Base-by-base conservation (phyloP, 2,888 invertebrate genomes). In the Acleris emargana region DNA sequence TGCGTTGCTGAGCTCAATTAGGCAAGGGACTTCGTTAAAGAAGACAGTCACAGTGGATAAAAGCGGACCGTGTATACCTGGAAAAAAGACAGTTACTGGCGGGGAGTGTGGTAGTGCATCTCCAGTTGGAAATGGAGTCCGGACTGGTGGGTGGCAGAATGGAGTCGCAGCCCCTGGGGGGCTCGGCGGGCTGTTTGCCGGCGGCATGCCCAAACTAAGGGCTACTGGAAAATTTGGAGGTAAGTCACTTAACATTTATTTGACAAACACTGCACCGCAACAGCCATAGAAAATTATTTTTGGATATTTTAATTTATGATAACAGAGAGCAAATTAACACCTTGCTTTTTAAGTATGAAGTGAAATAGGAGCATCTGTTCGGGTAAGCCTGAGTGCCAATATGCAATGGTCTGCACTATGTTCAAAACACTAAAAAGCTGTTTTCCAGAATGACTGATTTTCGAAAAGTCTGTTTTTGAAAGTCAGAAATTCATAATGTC, bases 1-100 rank as follows among this genome's bases (percentile, higher is more conserved):
- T 76, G 95, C 96, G 54, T 91, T 98, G 67, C 90, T 98, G 51
- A 95, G 95, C 78, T 97, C 97, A 13, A 98, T 98, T 76, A 95
- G 97, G 76, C 95, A 96, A 83, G 98, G 98, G 64, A 89, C 95
- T 59, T 94, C 94, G 76, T 89, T 98, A 72, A 97, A 97, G 86
- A 98, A 97, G 89, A 94, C 97, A 61, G 95, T 95, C 0, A 98
- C 98, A n/a, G 95, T 96, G 76, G 98, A 98, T 83, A 96, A 97
- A 87, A 98, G 98, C 94, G 96, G 94, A 59, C 98, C 98, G 0
- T 84, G 94, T 58, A 90, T 97, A 72, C 91, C 95, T 74, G 97
- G 97, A 87, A 94, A 93, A 86, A 88, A 81, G 70, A 75, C 87
- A 69, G 82, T 81, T 79, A 79, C 73, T 22, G 69, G 81, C n/a